These are phyloP conservation scores for Xylota sylvarum DNA, from an alignment of 2,888 invertebrate genomes.

Conservation along the genomic window DNA sequence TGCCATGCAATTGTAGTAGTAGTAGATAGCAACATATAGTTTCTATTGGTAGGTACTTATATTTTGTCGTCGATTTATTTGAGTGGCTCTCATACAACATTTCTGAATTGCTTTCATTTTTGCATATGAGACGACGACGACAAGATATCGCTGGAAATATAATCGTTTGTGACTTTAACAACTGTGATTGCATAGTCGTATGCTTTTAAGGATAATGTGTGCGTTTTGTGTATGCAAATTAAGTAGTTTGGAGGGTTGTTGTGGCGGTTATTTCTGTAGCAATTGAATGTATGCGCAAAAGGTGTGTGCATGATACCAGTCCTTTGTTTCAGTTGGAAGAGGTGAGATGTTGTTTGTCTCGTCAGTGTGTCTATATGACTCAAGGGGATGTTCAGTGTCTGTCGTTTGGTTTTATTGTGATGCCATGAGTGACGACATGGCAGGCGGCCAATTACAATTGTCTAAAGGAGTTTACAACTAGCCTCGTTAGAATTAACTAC, in stretches of 20 bases:
- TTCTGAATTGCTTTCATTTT: slow-evolving; percentile 56
- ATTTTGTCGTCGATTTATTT: slow-evolving; percentile 63
- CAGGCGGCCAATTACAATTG: slow-evolving; percentile 39
- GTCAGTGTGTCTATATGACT: slow-evolving; percentile 49
- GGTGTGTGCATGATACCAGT: slow-evolving; percentile 34
- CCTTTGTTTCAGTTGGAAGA: slow-evolving; percentile 32
- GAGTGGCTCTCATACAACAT: slow-evolving; percentile 33
- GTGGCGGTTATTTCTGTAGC: background rate
- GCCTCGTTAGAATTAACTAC: slow-evolving; percentile 29
- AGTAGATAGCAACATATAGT: slow-evolving; percentile 43
- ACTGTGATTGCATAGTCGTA: slow-evolving; percentile 45
- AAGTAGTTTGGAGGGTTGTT: slow-evolving; percentile 24
- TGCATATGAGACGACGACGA: slow-evolving; percentile 41
- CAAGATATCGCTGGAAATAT: slow-evolving; percentile 27
- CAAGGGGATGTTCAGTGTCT: slow-evolving; percentile 24
- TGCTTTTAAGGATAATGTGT: slow-evolving; percentile 64
- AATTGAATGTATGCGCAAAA: slow-evolving; percentile 2
- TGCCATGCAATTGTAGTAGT: slow-evolving; percentile 46
- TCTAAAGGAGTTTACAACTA: slow-evolving; percentile 28
- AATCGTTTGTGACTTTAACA: slow-evolving; percentile 54
- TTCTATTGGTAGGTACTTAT: slow-evolving; percentile 29
- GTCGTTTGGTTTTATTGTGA: slow-evolving; percentile 45
- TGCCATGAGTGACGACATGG: slow-evolving; percentile 40
- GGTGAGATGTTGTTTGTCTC: slow-evolving; percentile 44
- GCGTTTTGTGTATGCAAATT: slow-evolving; percentile 43